Base-by-base conservation (phyloP, 35 echinoderm and acorn worm genomes). In the Ptychodera flava region DNA sequence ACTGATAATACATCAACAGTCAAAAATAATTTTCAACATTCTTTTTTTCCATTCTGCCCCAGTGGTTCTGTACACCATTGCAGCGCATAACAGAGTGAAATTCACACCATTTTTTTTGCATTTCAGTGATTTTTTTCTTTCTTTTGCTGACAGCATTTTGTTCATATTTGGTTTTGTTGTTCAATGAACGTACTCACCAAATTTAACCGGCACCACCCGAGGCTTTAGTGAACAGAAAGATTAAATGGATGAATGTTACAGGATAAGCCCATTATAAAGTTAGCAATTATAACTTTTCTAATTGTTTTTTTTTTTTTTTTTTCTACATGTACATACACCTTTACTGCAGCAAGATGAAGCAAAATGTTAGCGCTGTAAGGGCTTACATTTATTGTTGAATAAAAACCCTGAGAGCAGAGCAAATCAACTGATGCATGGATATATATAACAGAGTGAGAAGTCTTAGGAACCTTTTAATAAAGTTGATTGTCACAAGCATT, bases 401-500 rank as follows among this genome's bases (percentile, higher is more conserved):
- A n/a, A n/a, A n/a, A n/a, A n/a, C 45, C 22, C 45, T 64, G 22
- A 6, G 22, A 64, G 45, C 45, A 64, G 45, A 64, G 45, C 6
- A 64, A 64, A 64, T 64, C 6, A 22, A n/a, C n/a, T n/a, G n/a
- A n/a, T n/a, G n/a, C n/a, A n/a, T n/a, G n/a, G n/a, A n/a, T n/a
- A 64, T 64, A 64, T 64, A 64, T 64, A 64, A 64, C 45, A 64
- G 45, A 64, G 45, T 64, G 45, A 64, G 45, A 64, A 64, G 45
- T 6, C 45, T n/a, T 64, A 64, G 45, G 45, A 64, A 64, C 45
- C 45, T 64, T 89, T 90, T 90, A 90, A 90, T 90, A 90, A 81
- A 90, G 88, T 83, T 90, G 88, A 90, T 80, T 37, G 88, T 90
- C 88, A 81, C 88, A 90, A 45, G 83, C 88, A 90, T 90, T 90